phyloP scores from a whole-genome alignment of 2,888 invertebrate genomes.

The Hirtodrosophila trivittata region DNA sequence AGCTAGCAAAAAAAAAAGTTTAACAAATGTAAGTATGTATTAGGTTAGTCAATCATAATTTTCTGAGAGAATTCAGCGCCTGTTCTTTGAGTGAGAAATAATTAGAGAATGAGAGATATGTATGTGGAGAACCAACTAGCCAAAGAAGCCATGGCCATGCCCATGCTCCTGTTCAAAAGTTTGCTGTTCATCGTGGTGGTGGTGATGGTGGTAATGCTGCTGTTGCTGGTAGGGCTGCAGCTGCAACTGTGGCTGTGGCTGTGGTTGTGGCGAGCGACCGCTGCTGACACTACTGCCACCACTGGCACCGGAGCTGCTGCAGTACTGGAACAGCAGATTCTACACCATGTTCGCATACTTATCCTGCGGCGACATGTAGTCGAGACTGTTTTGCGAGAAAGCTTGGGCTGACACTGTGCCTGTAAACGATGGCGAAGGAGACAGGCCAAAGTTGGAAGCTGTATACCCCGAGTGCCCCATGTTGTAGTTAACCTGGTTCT shows the following conservation, averaged over 20 bases:
- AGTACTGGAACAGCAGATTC: conserved; percentile 83
- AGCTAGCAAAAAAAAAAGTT: conserved; percentile 44
- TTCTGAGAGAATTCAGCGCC: conserved; percentile 39
- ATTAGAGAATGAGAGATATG: conserved; percentile 14
- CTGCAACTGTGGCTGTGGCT: conserved; percentile 14
- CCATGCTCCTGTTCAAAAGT: conserved; percentile 41
- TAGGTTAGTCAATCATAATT: conserved; percentile 10
- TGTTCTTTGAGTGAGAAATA: conserved; percentile 14
- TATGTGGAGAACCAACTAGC: conserved; percentile 41
- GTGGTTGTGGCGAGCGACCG: conserved; percentile 48
- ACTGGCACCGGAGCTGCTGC: conserved; percentile 65
- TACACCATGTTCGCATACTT: conserved; percentile 85
- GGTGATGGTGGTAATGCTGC: conserved; percentile 22
- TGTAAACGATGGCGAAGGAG: conserved; percentile 83
- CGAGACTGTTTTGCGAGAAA: conserved; percentile 83
- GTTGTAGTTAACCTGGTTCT: conserved; percentile 84
- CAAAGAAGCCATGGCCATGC: conserved; percentile 46
- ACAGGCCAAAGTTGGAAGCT: conserved; percentile 83
- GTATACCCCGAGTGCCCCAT: conserved; percentile 84
- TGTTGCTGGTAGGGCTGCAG: conserved; percentile 17
- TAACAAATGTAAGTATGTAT: conserved; percentile 22
- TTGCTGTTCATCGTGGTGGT: conserved; percentile 38
- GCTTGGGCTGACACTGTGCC: conserved; percentile 84
- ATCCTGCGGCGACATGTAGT: conserved; percentile 84
- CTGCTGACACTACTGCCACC: conserved; percentile 58